phyloP scores from a whole-genome alignment of 2,888 invertebrate genomes.

The Hololepta plana region DNA sequence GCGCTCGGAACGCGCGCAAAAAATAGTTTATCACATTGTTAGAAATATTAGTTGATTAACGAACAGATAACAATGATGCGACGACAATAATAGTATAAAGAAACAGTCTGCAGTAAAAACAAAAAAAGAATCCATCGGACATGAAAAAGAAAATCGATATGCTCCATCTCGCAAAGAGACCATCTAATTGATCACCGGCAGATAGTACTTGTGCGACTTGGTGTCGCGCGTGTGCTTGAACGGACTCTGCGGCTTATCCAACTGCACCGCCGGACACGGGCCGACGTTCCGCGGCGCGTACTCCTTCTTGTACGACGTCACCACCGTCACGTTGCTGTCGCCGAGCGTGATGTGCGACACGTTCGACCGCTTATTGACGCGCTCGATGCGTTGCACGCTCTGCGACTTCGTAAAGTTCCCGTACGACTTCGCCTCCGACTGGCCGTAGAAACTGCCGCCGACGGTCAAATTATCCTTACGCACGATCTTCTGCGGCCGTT shows the following conservation, averaged over 20 bases:
- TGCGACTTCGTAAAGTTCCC: constrained; percentile 41
- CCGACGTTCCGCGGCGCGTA: constrained; percentile 51
- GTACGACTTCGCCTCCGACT: constrained; percentile 51
- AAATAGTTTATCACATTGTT: constrained; percentile 21
- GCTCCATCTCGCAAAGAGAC: too few species aligned
- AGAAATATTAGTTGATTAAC: too few species aligned
- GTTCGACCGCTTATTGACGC: constrained; percentile 44
- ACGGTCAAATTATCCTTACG: constrained; percentile 49
- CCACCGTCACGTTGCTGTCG: constrained; percentile 37
- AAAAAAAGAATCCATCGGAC: too few species aligned
- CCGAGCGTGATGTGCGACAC: constrained; percentile 61
- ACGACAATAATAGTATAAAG: too few species aligned
- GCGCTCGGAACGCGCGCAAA: too few species aligned
- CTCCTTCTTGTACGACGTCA: constrained; percentile 60
- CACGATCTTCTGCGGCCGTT: constrained; percentile 42
- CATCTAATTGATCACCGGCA: constrained; percentile 45
- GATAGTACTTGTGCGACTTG: constrained; percentile 69
- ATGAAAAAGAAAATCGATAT: too few species aligned
- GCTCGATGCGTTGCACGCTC: constrained; percentile 34
- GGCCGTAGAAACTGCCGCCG: constrained; percentile 55
- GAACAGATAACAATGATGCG: too few species aligned
- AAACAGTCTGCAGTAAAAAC: too few species aligned
- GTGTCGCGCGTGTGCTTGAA: constrained; percentile 75
- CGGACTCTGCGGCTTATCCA: constrained; percentile 56
- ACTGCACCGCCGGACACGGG: constrained; percentile 63